These are phyloP conservation scores for Sialia sialis DNA, from an alignment of 2,113 vertebrate genomes.

Conservation along the genomic window DNA sequence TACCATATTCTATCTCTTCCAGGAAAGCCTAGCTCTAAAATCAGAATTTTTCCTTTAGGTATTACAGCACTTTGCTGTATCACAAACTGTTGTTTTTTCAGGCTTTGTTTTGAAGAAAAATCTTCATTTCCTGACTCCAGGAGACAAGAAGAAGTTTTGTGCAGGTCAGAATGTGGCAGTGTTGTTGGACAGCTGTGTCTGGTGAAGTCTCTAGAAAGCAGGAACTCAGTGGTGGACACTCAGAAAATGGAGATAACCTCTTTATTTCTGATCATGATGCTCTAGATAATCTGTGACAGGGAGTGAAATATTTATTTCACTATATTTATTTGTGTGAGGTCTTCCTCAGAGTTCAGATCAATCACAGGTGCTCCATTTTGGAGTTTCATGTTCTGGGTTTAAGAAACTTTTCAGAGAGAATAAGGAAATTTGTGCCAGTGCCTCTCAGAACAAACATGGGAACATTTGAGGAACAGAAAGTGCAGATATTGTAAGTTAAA, in stretches of 20 bases:
- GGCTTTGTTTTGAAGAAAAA: neutral
- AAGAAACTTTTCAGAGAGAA: neutral
- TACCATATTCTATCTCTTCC: neutral
- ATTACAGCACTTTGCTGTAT: fast-evolving
- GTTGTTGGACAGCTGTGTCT: neutral
- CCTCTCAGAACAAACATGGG: neutral
- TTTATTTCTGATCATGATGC: neutral
- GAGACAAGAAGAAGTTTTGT: neutral
- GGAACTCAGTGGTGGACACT: neutral
- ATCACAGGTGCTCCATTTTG: neutral
- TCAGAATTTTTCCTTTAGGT: neutral
- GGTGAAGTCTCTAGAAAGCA: neutral
- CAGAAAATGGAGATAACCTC: neutral
- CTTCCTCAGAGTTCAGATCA: neutral
- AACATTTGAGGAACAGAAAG: neutral
- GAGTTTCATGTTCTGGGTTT: neutral
- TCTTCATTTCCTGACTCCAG: neutral
- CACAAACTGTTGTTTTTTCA: neutral
- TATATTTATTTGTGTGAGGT: neutral
- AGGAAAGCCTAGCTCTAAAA: neutral
- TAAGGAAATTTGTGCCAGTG: neutral
- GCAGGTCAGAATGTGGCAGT: neutral
- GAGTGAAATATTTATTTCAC: neutral
- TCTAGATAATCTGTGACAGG: neutral
- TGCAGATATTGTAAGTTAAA: neutral